A percentile compares a stretch with the other conserved stretches of the same genome.
phyloP scores from a whole-genome alignment of 2,797 vertebrate genomes.

The Sibirionetta formosa region DNA sequence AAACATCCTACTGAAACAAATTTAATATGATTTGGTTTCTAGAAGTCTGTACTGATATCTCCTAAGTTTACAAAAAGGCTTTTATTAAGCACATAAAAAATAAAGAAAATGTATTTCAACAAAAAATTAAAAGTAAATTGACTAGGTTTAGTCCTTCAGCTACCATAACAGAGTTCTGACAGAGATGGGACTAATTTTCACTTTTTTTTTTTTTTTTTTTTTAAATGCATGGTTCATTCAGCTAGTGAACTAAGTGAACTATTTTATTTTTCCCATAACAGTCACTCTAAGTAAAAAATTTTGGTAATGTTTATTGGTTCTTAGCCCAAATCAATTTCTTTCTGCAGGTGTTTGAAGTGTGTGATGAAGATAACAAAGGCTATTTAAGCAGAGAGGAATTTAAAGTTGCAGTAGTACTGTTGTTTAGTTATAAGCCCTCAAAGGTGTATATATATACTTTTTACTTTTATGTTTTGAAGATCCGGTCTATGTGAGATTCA shows the following conservation, averaged over 20 bases:
- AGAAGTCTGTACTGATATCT: neutral
- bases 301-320: neutral
- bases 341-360: constrained; percentile 78
- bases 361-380: constrained; percentile 78
- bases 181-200: neutral
- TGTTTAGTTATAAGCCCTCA: constrained; percentile 85
- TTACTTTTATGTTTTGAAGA: neutral
- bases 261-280: neutral
- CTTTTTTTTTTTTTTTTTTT: neutral
- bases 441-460: constrained; percentile 65
- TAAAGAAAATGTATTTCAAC: neutral
- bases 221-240: neutral
- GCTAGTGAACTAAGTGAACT: neutral
- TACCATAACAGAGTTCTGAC: neutral
- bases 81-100: neutral
- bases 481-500: neutral
- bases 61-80: neutral
- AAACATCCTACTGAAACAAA: neutral
- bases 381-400: constrained; percentile 83
- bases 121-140: neutral
- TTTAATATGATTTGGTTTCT: neutral
- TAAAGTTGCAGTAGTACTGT: constrained; percentile 79
- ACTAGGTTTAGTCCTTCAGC: fast-evolving
- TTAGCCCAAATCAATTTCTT: neutral
- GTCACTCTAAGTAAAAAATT: neutral